Base-by-base conservation (phyloP, 2,113 vertebrate genomes). In the Tylochromis polylepis region DNA sequence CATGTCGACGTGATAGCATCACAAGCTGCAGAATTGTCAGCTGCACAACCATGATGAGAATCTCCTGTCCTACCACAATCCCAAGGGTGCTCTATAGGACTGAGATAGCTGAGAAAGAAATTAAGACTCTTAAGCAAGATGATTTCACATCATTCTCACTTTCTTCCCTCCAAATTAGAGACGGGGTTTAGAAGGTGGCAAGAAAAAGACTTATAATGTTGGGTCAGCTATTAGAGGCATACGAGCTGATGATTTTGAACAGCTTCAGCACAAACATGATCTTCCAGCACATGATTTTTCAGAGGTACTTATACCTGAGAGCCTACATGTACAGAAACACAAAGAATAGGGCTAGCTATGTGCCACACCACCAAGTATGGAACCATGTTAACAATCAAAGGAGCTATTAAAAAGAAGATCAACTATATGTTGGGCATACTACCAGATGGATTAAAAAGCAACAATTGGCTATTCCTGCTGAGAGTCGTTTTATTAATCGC, bases 81-180 rank as follows among this genome's bases (percentile, higher is more conserved):
- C 20, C 11, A 14, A 65, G 22, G 11, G 34, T 38, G 60, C 60
- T 65, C 20, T 14, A 38, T 38, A 65, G 60, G 34, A 65, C 20
- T 38, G 60, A 65, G 20, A 38, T 38, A n/a, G n/a, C n/a, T n/a
- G 62, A 41, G 2, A 67, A 72, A 72, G 65, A 43, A 72, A 72
- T 4, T 72, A 0, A 18, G 22, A 46, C 2, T 46, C 8, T 1
- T 27, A 27, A 72, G 38, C 14, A 46, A 43, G 67, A 72, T 6
- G 14, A 27, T 16, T 72, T 0, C 38, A 24, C 65, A 43, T 70
- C 8, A 2, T 70, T 70, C 3, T 43, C 3, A 2, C 36, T 24
- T 70, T 70, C n/a, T 0, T 24, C 0, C 38, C n/a, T 70, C n/a
- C n/a, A 70, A 43, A 43, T 41, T 60, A 60, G 8, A 20, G 15